These are phyloP conservation scores for Tachina fera DNA, from an alignment of 2,888 invertebrate genomes.

Conservation along the genomic window DNA sequence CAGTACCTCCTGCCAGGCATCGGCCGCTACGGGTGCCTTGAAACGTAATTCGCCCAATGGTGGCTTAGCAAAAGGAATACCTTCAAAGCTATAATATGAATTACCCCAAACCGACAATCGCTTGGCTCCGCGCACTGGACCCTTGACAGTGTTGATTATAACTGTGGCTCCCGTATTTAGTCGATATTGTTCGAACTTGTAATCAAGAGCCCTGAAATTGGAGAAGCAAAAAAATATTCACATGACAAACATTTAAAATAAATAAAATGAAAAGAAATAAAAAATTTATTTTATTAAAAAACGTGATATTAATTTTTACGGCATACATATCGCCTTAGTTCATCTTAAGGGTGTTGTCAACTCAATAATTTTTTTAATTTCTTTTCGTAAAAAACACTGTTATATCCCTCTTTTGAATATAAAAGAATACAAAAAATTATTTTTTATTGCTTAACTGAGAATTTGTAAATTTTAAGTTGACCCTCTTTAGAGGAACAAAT, in stretches of 20 bases:
- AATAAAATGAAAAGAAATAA: slow-evolving; percentile 7
- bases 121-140: slow-evolving; percentile 80
- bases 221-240: slow-evolving; percentile 5
- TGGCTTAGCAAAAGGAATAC: slow-evolving; percentile 81
- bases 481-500: too few relatives aligned
- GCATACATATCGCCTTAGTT: too few relatives aligned
- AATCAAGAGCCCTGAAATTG: slow-evolving; percentile 77
- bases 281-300: slow-evolving; percentile 8
- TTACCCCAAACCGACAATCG: slow-evolving; percentile 80
- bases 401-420: too few relatives aligned
- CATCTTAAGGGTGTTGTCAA: too few relatives aligned
- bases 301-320: slow-evolving; percentile 36
- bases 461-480: too few relatives aligned
- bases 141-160: slow-evolving; percentile 78
- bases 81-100: slow-evolving; percentile 80
- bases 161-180: slow-evolving; percentile 77
- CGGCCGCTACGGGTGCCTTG: slow-evolving; percentile 82
- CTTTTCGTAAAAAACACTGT: too few relatives aligned
- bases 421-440: too few relatives aligned
- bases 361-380: too few relatives aligned
- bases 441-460: too few relatives aligned
- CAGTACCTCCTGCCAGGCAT: slow-evolving; percentile 82
- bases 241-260: neutral
- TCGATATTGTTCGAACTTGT: slow-evolving; percentile 79
- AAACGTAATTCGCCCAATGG: slow-evolving; percentile 80